These are phyloP conservation scores for Falco columbarius DNA, from an alignment of 2,797 vertebrate species.

Conservation along the genomic window DNA sequence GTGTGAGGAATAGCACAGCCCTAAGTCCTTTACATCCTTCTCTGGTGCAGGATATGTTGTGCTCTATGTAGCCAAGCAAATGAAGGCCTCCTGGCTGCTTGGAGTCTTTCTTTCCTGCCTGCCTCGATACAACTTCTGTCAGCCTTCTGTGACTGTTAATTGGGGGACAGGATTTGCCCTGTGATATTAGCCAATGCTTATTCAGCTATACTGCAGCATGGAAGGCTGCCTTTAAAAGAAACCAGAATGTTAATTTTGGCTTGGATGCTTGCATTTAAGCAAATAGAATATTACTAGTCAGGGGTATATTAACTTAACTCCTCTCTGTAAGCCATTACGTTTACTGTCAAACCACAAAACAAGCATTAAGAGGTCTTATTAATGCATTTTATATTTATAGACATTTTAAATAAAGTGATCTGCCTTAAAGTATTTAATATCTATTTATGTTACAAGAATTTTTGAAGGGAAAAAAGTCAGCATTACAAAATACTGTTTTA, in stretches of 20 bases:
- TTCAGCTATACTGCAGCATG: constrained; percentile 47
- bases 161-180: constrained; percentile 38
- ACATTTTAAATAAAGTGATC: constrained; percentile 69
- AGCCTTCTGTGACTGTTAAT: neutral
- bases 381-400: constrained; percentile 69
- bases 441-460: constrained; percentile 62
- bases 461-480: constrained; percentile 22
- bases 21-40: neutral
- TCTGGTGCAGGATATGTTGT: neutral
- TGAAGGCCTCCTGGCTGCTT: neutral
- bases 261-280: constrained; percentile 61
- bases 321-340: constrained; percentile 70
- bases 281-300: constrained; percentile 66
- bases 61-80: neutral
- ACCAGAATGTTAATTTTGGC: constrained; percentile 78
- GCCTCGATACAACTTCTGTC: neutral
- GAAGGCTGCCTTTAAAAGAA: constrained; percentile 69
- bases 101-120: neutral
- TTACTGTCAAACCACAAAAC: constrained; percentile 75
- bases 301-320: constrained; percentile 71
- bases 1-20: neutral
- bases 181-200: constrained; percentile 31
- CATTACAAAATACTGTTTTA: constrained; percentile 46
- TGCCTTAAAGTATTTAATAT: constrained; percentile 67
- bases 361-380: constrained; percentile 73